These are phyloP conservation scores for Lagria hirta DNA, from an alignment of 2,888 invertebrate species.

Conservation along the genomic window DNA sequence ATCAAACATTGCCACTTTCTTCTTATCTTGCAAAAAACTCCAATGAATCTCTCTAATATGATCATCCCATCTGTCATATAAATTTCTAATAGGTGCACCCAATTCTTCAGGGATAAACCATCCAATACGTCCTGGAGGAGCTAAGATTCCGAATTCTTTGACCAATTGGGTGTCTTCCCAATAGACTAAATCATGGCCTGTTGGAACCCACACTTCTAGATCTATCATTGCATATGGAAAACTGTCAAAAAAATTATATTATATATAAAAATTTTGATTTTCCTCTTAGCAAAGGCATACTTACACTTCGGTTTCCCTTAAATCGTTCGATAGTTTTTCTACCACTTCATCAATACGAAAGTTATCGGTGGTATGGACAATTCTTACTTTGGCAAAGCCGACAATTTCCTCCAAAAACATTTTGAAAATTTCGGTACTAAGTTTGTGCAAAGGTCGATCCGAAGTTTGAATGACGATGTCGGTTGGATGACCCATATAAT, in stretches of 20 bases:
- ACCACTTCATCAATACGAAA: slow-evolving; percentile 51
- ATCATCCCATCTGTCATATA: slow-evolving; percentile 42
- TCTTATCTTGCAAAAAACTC: slow-evolving; percentile 57
- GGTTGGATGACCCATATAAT: slow-evolving; percentile 49
- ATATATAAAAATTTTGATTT: slow-evolving; percentile 2
- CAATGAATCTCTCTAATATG: slow-evolving; percentile 53
- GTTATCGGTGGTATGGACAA: slow-evolving; percentile 53
- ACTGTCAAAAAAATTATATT: slow-evolving; percentile 37
- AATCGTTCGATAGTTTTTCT: slow-evolving; percentile 40
- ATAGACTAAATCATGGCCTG: slow-evolving; percentile 60
- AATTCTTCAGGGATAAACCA: slow-evolving; percentile 64
- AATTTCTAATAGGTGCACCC: slow-evolving; percentile 36
- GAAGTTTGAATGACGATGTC: slow-evolving; percentile 60
- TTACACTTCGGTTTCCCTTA: slow-evolving; percentile 25
- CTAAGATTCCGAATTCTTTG: slow-evolving; percentile 58
- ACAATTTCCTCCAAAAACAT: slow-evolving; percentile 59
- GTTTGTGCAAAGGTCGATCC: slow-evolving; percentile 58
- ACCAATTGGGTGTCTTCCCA: slow-evolving; percentile 49
- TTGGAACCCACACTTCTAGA: slow-evolving; percentile 70
- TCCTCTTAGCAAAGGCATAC: slow-evolving; percentile 1
- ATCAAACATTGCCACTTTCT: slow-evolving; percentile 57
- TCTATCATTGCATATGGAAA: slow-evolving; percentile 61
- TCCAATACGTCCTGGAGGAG: slow-evolving; percentile 62
- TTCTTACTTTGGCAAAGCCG: slow-evolving; percentile 53
- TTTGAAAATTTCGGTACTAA: slow-evolving; percentile 60